These are phyloP conservation scores for Cephonodes hylas DNA, from an alignment of 2,888 invertebrate genomes.

Conservation along the genomic window DNA sequence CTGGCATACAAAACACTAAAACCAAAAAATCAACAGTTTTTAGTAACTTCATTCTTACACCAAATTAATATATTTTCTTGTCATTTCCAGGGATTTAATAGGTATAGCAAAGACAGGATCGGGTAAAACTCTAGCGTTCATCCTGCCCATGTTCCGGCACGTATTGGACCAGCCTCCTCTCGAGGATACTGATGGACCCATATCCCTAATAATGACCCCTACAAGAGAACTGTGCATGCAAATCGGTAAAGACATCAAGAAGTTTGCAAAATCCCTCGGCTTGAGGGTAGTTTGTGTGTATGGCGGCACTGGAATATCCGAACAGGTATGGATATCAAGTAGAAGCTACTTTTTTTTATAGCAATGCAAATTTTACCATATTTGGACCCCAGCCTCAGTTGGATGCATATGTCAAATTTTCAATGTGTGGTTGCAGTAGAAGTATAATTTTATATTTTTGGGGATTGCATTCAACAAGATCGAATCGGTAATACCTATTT, in stretches of 20 bases:
- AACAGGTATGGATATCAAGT: conserved; percentile 82
- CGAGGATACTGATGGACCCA: conserved; percentile 98
- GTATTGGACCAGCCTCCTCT: conserved; percentile 95
- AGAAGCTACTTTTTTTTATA: too few relatives aligned
- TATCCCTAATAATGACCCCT: conserved; percentile 98
- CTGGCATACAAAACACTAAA: too few relatives aligned
- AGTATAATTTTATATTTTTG: too few relatives aligned
- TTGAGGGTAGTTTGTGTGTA: conserved; percentile 97
- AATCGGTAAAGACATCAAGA: conserved; percentile 97
- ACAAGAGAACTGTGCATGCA: conserved; percentile 99
- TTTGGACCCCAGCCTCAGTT: too few relatives aligned
- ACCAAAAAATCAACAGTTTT: too few relatives aligned
- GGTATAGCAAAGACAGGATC: conserved; percentile 99
- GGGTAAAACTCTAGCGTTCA: conserved; percentile 98
- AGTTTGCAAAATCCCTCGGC: conserved; percentile 93
- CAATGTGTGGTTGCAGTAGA: too few relatives aligned
- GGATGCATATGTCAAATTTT: too few relatives aligned
- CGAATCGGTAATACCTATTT: too few relatives aligned
- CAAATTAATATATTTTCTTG: background rate
- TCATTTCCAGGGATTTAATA: conserved; percentile 87
- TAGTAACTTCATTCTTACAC: too few relatives aligned
- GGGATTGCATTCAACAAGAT: too few relatives aligned
- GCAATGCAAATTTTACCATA: too few relatives aligned
- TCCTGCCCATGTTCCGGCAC: conserved; percentile 98
- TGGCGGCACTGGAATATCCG: conserved; percentile 98